Evolutionary conservation across 2,797 vertebrate genomes (phyloP), one percentile per base, ranked within the genome.

Genomic region (Poeciliopsis infans): DNA sequence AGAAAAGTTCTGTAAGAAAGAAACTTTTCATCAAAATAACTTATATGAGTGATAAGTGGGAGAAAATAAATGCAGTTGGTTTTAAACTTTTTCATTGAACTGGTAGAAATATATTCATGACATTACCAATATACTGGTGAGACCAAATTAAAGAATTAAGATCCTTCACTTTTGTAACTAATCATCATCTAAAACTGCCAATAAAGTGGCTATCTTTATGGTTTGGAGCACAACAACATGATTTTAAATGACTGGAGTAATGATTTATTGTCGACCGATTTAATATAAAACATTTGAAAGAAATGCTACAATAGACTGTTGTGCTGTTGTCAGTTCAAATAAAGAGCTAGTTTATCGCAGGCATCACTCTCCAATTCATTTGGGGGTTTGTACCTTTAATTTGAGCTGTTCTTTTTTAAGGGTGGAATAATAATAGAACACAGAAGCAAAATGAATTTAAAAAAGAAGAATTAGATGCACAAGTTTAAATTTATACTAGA

Each of bases 1-100:
- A 90, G 87, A 87, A 91, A 93, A 86, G 80, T 89, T 91, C 92
- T 84, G 88, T 86, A 70, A 55, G 74, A 81, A 77, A 78, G 83
- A 84, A 93, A 91, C 79, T 92, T 92, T 89, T 86, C 75, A 78
- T 90, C 83, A 41, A 76, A 25, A 10, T 66, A 11, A 85, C 49
- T 83, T 79, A n/a, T 75, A 78, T 61, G 77, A 85, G 59, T 66
- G 84, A 61, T 76, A 84, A 69, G 47, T 75, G 79, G 61, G 64
- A 79, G 69, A 73, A 57, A 55, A 5, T 33, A 43, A 39, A 31
- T 83, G 47, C 59, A 77, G 20, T 23, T 73, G 53, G 25, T 49
- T 43, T 43, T 73, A 72, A 81, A 75, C 23, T 83, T 64, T 76
- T 81, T 68, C 72, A 31, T 47, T 8, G 1, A 25, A 78, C 45